Evolutionary conservation across 2,113 vertebrate genomes (phyloP), one percentile per base, ranked within the genome.

Genomic region (Trogon melanurus): DNA sequence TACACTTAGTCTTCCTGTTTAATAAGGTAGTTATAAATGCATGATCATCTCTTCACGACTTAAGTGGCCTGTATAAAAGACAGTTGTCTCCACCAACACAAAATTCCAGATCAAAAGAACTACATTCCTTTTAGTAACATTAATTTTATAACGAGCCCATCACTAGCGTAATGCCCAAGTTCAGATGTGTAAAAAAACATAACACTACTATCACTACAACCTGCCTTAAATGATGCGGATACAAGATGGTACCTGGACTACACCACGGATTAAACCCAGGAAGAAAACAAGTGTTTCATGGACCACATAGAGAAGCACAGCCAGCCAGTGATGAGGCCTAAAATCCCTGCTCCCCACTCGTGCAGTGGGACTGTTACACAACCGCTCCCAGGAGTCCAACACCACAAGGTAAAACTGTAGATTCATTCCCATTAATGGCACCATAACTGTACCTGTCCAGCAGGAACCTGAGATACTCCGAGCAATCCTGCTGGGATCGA

Each of bases 401-500:
- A 9, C 19, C 3, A 34, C 4, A 4, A 32, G 34, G 1, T 18
- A 53, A 61, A 32, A 32, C 29, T 36, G 12, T 7, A 62, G 25
- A 54, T 27, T 50, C 18, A 65, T 56, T 82, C 32, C 61, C 48
- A 66, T 32, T 47, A 78, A 84, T 16, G 60, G 86, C 32, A 80
- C 48, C 65, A 78, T 32, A 84, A 79, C 72, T 67, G 51, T 97
- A 99, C 99, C 99, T 99, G 98, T 99, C 99, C 25, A 99, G 97
- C 72, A 99, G 98, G 97, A 99, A 99, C 88, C 99, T 97, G 96
- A 99, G 99, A 97, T 99, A 99, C 84, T 99, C 99, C 1, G 99
- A 99, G 95, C 99, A 99, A 97, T 99, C 99, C 97, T 99, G 99
- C 95, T 99, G 99, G 32, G 99, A 99, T 85, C 99, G 98, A 54